A percentile compares a stretch with the other conserved stretches of the same genome.
Conservation (phyloP, 2,113 vertebrate genomes). For the Hyperoodon ampullatus region DNA sequence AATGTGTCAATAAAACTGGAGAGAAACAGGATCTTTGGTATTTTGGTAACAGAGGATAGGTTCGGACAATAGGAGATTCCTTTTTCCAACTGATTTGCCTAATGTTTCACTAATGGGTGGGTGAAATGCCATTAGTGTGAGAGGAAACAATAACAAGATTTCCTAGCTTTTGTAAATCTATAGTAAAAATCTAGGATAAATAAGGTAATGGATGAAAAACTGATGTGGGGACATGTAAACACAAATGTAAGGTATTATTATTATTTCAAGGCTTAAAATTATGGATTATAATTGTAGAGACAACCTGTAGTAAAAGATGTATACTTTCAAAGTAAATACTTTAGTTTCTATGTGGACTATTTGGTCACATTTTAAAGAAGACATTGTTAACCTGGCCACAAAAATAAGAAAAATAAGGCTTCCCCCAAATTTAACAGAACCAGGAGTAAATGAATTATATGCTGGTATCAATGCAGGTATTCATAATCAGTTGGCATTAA, state of each 20-base stretch:
- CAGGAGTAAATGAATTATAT: not conserved
- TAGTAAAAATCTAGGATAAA: not conserved
- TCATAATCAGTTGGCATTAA: not conserved
- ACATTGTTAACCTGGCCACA: not conserved
- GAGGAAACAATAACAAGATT: not conserved
- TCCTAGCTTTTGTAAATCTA: not conserved
- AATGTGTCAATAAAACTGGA: conserved; percentile 28
- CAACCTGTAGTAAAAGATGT: not conserved
- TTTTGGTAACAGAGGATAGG: conserved; percentile 35
- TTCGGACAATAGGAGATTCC: not conserved
- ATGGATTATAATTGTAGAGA: not conserved
- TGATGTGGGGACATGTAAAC: not conserved
- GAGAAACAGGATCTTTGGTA: conserved; percentile 47
- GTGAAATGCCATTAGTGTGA: not conserved
- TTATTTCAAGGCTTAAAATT: not conserved
- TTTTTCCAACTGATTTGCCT: not conserved
- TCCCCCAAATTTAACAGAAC: not conserved
- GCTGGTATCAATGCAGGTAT: not conserved
- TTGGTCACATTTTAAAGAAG: not conserved
- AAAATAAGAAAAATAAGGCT: not conserved
- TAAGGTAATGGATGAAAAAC: not conserved
- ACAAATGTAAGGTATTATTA: conserved; percentile 11
- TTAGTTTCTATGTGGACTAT: not conserved
- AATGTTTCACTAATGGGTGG: not conserved
- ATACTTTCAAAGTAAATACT: not conserved